Evolutionary conservation across 1,140 invertebrate genomes (phyloP).

Genomic region (Drosophila tsacasi): DNA sequence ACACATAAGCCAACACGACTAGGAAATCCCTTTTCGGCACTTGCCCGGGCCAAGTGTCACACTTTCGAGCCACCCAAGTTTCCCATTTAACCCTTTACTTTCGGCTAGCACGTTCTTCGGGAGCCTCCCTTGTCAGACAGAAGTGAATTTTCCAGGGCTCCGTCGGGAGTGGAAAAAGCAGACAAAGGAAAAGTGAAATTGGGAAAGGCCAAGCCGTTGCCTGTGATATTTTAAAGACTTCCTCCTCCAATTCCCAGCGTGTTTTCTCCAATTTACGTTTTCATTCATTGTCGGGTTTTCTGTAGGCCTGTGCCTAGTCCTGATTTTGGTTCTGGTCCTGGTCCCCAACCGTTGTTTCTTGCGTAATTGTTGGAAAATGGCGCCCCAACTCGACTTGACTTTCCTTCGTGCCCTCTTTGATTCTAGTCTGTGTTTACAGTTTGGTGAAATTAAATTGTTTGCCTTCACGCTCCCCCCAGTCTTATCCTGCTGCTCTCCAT

Average conservation of each 20-base stretch:
- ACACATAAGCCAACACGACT: slow-evolving; percentile 11
- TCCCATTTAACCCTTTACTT: slow-evolving; percentile 38
- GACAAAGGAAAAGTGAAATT: slow-evolving; percentile 24
- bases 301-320: background rate
- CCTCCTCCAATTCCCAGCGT: slow-evolving; percentile 5
- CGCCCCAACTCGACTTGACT: slow-evolving; percentile 30
- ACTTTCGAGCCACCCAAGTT: slow-evolving; percentile 30
- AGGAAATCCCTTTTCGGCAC: slow-evolving; percentile 36
- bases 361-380: slow-evolving; percentile 62
- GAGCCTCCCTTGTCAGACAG: slow-evolving; percentile 21
- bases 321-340: slow-evolving; percentile 11
- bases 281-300: slow-evolving; percentile 16
- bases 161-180: slow-evolving; percentile 13
- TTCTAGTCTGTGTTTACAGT: slow-evolving; percentile 44
- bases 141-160: slow-evolving; percentile 27
- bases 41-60: slow-evolving; percentile 26
- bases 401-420: slow-evolving; percentile 29
- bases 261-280: slow-evolving; percentile 43
- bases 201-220: slow-evolving; percentile 11
- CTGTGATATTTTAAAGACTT: slow-evolving; percentile 41
- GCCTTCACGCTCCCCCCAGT: slow-evolving; percentile 5
- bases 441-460: slow-evolving; percentile 53
- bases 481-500: slow-evolving; percentile 13
- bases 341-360: slow-evolving; percentile 43
- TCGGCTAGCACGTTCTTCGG: slow-evolving; percentile 7